phyloP scores from a whole-genome alignment of 2,888 invertebrate genomes.

The Callosobruchus maculatus region DNA sequence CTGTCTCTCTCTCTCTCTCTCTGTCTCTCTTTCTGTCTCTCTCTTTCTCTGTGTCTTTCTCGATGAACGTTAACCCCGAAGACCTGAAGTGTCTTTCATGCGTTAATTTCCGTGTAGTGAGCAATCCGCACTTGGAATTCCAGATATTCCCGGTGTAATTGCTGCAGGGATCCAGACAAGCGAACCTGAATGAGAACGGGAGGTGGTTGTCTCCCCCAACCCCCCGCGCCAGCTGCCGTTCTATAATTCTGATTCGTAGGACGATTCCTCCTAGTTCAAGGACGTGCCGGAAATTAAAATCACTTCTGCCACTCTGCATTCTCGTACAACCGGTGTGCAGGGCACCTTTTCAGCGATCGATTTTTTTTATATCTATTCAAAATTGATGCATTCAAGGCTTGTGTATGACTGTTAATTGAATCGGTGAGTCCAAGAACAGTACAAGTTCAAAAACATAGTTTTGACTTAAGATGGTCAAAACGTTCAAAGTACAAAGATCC shows the following conservation, averaged over 20 bases:
- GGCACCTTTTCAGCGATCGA: too few relatives aligned
- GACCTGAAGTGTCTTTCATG: conserved; percentile 32
- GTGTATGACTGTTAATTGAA: too few relatives aligned
- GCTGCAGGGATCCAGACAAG: conserved; percentile 5
- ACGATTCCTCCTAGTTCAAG: neutral
- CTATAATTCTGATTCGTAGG: neutral
- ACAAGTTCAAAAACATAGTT: too few relatives aligned
- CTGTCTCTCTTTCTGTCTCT: too few relatives aligned
- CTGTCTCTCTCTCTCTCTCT: too few relatives aligned
- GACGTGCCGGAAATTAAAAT: neutral
- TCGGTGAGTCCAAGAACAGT: too few relatives aligned
- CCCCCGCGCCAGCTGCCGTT: neutral
- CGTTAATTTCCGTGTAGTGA: conserved; percentile 38
- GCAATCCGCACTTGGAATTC: conserved; percentile 39
- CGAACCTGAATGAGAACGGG: too few relatives aligned
- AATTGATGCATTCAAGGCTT: too few relatives aligned
- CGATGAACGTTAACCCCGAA: conserved; percentile 29
- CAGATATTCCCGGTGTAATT: conserved; percentile 37
- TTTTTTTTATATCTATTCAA: too few relatives aligned
- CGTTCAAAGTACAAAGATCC: too few relatives aligned
- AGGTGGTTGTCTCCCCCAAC: neutral
- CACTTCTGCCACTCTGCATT: neutral
- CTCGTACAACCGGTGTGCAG: neutral
- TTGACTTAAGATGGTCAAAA: too few relatives aligned
- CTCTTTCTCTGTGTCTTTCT: too few relatives aligned